phyloP scores from a whole-genome alignment of 1,140 invertebrate species.

The Apis cerana region DNA sequence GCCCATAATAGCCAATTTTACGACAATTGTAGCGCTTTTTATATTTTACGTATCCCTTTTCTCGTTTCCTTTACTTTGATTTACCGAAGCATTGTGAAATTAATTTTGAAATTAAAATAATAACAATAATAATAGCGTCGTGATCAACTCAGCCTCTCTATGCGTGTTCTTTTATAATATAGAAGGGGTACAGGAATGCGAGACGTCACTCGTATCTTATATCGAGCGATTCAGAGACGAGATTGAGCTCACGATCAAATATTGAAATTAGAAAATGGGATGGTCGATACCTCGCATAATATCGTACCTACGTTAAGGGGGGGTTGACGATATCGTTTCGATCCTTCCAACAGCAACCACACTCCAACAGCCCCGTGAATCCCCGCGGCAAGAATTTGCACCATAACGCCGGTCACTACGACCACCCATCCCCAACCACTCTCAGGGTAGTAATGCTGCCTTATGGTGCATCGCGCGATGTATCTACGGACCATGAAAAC shows the following conservation, averaged over 20 bases:
- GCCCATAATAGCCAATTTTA: too few relatives aligned
- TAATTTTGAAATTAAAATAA: too few relatives aligned
- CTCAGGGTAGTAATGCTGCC: constrained; percentile 85
- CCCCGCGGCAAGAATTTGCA: constrained; percentile 81
- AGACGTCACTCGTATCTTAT: background rate
- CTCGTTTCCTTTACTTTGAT: too few relatives aligned
- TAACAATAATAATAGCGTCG: too few relatives aligned
- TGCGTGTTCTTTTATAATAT: too few relatives aligned
- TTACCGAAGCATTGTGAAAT: too few relatives aligned
- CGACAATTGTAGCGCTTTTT: background rate
- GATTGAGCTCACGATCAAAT: background rate
- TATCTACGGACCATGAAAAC: constrained; percentile 81
- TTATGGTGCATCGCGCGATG: constrained; percentile 75
- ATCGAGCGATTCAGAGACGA: background rate
- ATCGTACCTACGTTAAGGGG: constrained; percentile 72
- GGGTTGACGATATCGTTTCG: constrained; percentile 69
- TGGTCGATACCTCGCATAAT: background rate
- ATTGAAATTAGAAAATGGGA: constrained; percentile 19
- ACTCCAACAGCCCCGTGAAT: constrained; percentile 80
- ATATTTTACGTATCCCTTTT: too few relatives aligned
- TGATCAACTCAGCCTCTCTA: too few relatives aligned
- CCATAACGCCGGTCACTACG: constrained; percentile 80
- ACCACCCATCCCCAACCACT: constrained; percentile 87
- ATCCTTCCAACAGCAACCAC: constrained; percentile 71
- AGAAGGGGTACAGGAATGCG: too few relatives aligned